phyloP scores from a whole-genome alignment of 2,113 vertebrate genomes.

The Chionis minor region DNA sequence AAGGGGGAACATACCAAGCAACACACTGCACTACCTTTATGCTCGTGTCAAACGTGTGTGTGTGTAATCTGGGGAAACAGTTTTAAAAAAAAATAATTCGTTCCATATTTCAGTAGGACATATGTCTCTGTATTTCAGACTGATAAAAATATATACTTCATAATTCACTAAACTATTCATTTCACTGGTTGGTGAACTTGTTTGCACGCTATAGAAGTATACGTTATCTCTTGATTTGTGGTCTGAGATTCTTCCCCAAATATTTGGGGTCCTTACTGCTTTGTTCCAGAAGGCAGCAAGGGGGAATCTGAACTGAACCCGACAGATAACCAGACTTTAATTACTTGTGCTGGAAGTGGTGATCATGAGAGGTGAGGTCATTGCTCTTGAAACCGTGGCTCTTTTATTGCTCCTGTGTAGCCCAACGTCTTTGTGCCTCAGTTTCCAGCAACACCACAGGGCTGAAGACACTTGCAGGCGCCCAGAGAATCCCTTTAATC shows the following conservation, averaged over 20 bases:
- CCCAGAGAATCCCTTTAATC: background rate
- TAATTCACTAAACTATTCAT: background rate
- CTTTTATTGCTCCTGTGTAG: fast-evolving
- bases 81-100: background rate
- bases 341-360: background rate
- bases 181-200: background rate
- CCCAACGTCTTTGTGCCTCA: background rate
- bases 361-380: background rate
- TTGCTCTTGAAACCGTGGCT: background rate
- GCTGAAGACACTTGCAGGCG: background rate
- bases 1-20: background rate
- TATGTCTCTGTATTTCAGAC: background rate
- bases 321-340: background rate
- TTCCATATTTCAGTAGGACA: background rate
- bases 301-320: fast-evolving
- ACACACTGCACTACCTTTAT: background rate
- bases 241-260: background rate
- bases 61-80: background rate
- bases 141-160: background rate
- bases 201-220: background rate
- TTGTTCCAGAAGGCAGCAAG: background rate
- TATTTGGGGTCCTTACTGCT: background rate
- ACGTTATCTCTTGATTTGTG: background rate
- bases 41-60: background rate
- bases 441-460: background rate